Base-by-base conservation (phyloP, 1,140 invertebrate species). In the Oryctes rhinoceros region DNA sequence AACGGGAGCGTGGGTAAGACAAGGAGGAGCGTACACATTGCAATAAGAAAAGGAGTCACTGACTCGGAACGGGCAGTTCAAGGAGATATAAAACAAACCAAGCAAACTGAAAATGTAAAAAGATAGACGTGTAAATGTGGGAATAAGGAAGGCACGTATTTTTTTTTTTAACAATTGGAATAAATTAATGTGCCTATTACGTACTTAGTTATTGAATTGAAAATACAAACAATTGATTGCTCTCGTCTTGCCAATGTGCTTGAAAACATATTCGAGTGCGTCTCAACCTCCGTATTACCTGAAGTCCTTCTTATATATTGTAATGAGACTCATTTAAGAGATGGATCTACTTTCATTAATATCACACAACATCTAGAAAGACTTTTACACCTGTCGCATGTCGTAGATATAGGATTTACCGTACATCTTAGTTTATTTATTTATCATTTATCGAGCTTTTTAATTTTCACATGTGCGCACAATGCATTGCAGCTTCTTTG, bases 31-130 rank as follows among this genome's bases (percentile, higher is more conserved):
- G 24, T 11, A 30, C 4, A 15, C 65, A 24, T 24, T 35, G 35
- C 24, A 71, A 71, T 30, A 71, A 71, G 65, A 71, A 71, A 71
- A 71, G 65, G 65, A 71, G 65, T 71, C 65, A 71, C 65, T 71
- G 65, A 71, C 65, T 71, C 65, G 37, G 65, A 71, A 71, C 65
- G 65, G 65, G 24, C 65, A 71, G 65, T 71, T 71, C 65, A 71
- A 71, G 65, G 65, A 71, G 65, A 71, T 71, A 24, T 71, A 71
- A 71, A 71, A 71, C 65, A 71, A 71, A 71, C 65, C 65, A 71
- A 30, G 65, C 65, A 35, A 15, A 37, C 35, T 71, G 9, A 13
- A 71, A 71, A 71, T 71, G 35, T 71, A 71, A 37, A 71, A 71
- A 59, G 53, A 18, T 59, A 59, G 53, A 59, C 18, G 53, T 59